These are phyloP conservation scores for Agrotis segetum DNA, from an alignment of 2,888 invertebrate species.

Conservation along the genomic window DNA sequence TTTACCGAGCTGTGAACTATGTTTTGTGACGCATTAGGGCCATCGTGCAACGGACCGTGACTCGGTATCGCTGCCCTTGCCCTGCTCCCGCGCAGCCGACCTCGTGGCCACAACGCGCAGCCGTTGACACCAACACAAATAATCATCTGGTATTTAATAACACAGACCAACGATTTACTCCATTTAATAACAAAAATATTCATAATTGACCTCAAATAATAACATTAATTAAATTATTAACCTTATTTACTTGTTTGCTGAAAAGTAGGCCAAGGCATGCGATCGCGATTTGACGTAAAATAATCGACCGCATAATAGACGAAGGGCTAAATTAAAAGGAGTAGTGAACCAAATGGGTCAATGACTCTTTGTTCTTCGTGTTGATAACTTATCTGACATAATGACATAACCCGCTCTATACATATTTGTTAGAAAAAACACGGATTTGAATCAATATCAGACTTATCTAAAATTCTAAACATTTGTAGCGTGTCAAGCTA, in stretches of 20 bases:
- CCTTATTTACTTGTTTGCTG: conserved; percentile 56
- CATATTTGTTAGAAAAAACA: conserved; percentile 63
- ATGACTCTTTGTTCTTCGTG: conserved; percentile 82
- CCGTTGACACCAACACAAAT: conserved; percentile 63
- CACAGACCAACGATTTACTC: conserved; percentile 21
- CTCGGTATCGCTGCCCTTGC: conserved; percentile 76
- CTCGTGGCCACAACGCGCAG: conserved; percentile 67
- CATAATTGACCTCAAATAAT: conserved; percentile 37
- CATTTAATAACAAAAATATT: conserved; percentile 29
- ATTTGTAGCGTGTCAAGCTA: conserved; percentile 13
- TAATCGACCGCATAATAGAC: conserved; percentile 71
- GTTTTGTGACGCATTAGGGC: conserved; percentile 62
- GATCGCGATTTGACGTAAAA: conserved; percentile 73
- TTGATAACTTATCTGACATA: conserved; percentile 71
- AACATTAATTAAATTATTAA: conserved; percentile 38
- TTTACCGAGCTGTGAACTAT: conserved; percentile 53
- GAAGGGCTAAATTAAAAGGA: conserved; percentile 79
- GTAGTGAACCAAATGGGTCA: conserved; percentile 81
- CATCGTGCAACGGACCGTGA: conserved; percentile 64
- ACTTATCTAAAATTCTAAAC: conserved; percentile 23
- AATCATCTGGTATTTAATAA: conserved; percentile 55
- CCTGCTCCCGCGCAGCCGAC: conserved; percentile 70
- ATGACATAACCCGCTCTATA: conserved; percentile 43
- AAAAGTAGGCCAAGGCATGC: conserved; percentile 82
- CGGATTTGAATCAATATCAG: conserved; percentile 42